Conservation (phyloP, 2,888 invertebrate species). For the Taphrorychus bicolor region DNA sequence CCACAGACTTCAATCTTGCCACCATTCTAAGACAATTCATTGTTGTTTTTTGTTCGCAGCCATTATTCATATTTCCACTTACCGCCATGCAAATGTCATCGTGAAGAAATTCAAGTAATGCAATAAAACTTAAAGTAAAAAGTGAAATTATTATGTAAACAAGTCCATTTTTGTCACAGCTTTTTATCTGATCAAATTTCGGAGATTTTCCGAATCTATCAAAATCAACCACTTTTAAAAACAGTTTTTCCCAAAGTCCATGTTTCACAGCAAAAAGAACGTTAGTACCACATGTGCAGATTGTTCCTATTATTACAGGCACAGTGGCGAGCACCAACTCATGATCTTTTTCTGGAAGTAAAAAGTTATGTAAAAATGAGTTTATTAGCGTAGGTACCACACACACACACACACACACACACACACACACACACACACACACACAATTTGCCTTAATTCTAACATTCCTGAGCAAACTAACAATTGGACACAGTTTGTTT, state of each 20-base stretch:
- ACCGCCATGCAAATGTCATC: background rate
- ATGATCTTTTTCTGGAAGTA: too few species aligned
- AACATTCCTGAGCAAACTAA: too few species aligned
- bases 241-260: background rate
- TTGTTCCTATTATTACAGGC: too few species aligned
- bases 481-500: too few species aligned
- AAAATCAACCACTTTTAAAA: background rate
- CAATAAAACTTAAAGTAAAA: background rate
- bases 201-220: background rate
- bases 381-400: too few species aligned
- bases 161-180: background rate
- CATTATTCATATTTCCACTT: background rate
- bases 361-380: too few species aligned
- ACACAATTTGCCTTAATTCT: too few species aligned
- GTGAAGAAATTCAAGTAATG: background rate
- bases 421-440: too few species aligned
- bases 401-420: too few species aligned
- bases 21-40: background rate
- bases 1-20: background rate
- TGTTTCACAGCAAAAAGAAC: background rate
- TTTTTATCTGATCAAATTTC: background rate
- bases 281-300: too few species aligned
- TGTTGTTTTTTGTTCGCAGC: too few species aligned
- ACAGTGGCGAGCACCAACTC: too few species aligned
- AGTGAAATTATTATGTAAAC: background rate